Evolutionary conservation across 2,113 vertebrate genomes (phyloP), one percentile per base, ranked within the genome.

Genomic region (Thinocorus orbignyianus): DNA sequence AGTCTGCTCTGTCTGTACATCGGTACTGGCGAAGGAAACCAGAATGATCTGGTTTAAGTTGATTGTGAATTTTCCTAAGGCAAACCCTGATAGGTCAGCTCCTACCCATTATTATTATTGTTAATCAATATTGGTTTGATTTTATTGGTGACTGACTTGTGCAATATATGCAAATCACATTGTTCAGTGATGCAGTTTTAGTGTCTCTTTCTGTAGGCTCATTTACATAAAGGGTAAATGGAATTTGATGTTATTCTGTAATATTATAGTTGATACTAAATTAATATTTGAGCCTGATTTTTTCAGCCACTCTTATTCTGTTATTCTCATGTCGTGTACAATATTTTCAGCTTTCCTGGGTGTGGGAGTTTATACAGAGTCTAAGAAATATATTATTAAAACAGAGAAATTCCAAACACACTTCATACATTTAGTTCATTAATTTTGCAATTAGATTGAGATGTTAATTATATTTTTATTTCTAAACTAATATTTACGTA

Each of bases 1-100:
- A 39, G 39, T 61, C 88, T 33, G 0, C 31, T 12, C 23, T 42
- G 55, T 15, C 54, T 46, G n/a, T 18, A 11, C 2, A 1, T 4
- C 11, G 13, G 15, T 1, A 7, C 16, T 31, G 48, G 35, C 1
- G 0, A 58, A 80, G 61, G 39, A 84, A 14, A 20, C 0, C 0
- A 51, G 12, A 44, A n/a, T 4, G 6, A 10, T 3, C 37, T 51
- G 26, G 2, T 51, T 61, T 25, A 48, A n/a, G 6, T 6, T 39
- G 7, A 16, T 33, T 33, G 10, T n/a, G 46, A 25, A 6, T 76
- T 73, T 87, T 88, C 66, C 24, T 17, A 3, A 64, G n/a, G 23
- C 57, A 18, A 33, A 69, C 48, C n/a, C 44, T 48, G 16, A 22
- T 54, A 42, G 31, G 6, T 31, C 41, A 85, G 11, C 8, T 82